Base-by-base conservation (phyloP, 2,797 vertebrate species). In the Hydrophis major region DNA sequence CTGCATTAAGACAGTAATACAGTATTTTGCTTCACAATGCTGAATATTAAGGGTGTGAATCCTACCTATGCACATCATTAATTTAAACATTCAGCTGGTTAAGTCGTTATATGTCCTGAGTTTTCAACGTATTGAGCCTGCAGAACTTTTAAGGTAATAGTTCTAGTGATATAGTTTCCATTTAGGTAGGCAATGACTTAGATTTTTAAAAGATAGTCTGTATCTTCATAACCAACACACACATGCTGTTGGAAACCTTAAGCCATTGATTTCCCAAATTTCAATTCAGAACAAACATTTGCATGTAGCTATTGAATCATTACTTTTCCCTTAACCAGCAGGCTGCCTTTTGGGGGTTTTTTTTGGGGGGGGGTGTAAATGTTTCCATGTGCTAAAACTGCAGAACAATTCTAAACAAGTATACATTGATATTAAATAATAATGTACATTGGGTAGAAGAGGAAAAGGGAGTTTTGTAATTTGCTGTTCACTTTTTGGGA, bases 401-500 rank as follows among this genome's bases (percentile, higher is more conserved):
- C 91, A 93, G 92, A 90, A 95, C n/a, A 92, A 56, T 92, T 92
- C 22, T 94, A 83, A 94, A 89, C 25, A 6, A 87, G 42, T 53
- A 89, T 12, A 2, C 28, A 86, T 53, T 2, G 8, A n/a, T 47
- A 47, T 95, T 94, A 56, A 88, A 96, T 89, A 94, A 37, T 91
- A 92, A 56, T 89, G 86, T 60, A 89, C 0, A 0, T 4, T 66
- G 6, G 28, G 13, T 1, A 69, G 4, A 27, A 0, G 22, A 28
- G 59, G 10, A 12, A 91, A 28, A 50, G 87, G 50, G 57, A 90
- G 37, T 86, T 88, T 89, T 91, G 69, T 86, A 91, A 61, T 90
- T 88, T 94, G 14, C 53, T 94, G 8, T 78, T 57, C 20, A 91
- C 28, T 92, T 96, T 94, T 89, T 95, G 95, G 50, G 94, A 74